Evolutionary conservation across 2,888 invertebrate genomes (phyloP), one percentile per base, ranked within the genome.

Genomic region (Caenorhabditis sulstoni): DNA sequence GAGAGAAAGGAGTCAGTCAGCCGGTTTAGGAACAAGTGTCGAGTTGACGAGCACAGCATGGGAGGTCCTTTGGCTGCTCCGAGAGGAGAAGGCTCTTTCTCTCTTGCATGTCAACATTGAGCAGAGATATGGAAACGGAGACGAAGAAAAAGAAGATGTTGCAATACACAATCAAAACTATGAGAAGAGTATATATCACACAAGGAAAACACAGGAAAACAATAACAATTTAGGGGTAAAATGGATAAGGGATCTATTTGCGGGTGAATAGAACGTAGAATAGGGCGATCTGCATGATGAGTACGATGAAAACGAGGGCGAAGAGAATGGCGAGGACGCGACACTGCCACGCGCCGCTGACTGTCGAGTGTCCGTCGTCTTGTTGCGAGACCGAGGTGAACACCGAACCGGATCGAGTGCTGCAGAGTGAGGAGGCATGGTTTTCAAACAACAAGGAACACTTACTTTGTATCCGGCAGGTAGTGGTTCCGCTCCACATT

Each of bases 381-480:
- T 79, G 79, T 59, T 79, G 79, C 37, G 70, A 70, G 64, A 79
- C 68, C 53, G 79, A 79, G 35, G 79, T 79, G 62, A 74, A 79
- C 49, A 74, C 74, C 9, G 79, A 79, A 53, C 74, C 79, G 52
- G 73, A 44, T 57, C 73, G 77, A 39, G 52, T 71, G 55, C 77
- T 71, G 77, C 14, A 78, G 71, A 61, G 16, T 20, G 9, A 20
- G 53, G 14, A 14, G 18, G 18, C 29, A 16, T 29, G 12, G 8
- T 8, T 45, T 47, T 47, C 1, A 9, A 53, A 9, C 1, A 67
- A 65, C 20, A 18, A 62, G 14, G 7, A 4, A 65, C 16, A 45
- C 61, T 64, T n/a, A 77, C 64, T 65, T 20, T 41, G 49, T 16
- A 11, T 67, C 66, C 35, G 66, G 47, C 47, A 71, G 3, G 47